Evolutionary conservation across 2,113 vertebrate genomes (phyloP).

Genomic region (Grammomys surdaster): DNA sequence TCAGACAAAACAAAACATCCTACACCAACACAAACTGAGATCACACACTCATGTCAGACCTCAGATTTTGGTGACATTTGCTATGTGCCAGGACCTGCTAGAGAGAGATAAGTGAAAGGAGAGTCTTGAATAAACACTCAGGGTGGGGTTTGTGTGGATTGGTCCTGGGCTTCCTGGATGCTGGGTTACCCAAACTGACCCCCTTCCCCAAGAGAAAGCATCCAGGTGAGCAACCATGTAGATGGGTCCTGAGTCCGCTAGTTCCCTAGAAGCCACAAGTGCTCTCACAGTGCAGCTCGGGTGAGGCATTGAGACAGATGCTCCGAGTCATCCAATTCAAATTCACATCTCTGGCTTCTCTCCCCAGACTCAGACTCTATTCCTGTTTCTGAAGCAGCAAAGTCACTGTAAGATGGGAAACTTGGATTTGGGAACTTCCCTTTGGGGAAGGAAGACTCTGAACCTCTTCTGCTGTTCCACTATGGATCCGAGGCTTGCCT

Average conservation of each 20-base stretch:
- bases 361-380: not conserved
- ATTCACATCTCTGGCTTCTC: not conserved
- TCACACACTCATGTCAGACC: not conserved
- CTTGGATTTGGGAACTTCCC: not conserved
- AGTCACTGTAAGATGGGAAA: not conserved
- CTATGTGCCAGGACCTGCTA: not conserved
- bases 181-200: not conserved
- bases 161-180: not conserved
- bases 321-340: too few relatives aligned
- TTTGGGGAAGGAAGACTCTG: not conserved
- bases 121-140: not conserved
- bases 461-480: not conserved
- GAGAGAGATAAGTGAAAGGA: not conserved
- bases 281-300: not conserved
- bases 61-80: not conserved
- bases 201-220: not conserved
- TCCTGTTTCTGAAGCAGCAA: not conserved
- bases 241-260: not conserved
- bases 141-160: not conserved
- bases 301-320: not conserved
- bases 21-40: not conserved
- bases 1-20: too few relatives aligned
- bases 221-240: not conserved
- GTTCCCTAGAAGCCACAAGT: fast-evolving
- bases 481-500: not conserved